These are phyloP conservation scores for Arenaria interpres DNA, from an alignment of 2,113 vertebrate species.

Conservation along the genomic window DNA sequence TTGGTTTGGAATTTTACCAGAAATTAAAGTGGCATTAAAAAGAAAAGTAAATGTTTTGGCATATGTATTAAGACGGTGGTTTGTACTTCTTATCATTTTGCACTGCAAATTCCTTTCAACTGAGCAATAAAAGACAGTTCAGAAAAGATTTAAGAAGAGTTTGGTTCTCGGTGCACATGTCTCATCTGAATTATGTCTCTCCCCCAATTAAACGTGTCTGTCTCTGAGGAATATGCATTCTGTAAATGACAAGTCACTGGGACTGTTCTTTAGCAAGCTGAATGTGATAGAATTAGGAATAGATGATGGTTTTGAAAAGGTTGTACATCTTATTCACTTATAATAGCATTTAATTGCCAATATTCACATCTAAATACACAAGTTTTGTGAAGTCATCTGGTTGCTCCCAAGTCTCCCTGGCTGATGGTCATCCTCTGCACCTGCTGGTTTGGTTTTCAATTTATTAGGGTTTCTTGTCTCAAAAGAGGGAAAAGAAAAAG, in stretches of 20 bases:
- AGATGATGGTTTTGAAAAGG: slow-evolving; percentile 20
- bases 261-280: slow-evolving; percentile 19
- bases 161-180: slow-evolving; percentile 20
- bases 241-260: neutral
- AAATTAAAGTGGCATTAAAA: slow-evolving; percentile 71
- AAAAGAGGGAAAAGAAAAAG: neutral
- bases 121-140: slow-evolving; percentile 32
- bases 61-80: slow-evolving; percentile 41
- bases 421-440: neutral
- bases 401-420: neutral
- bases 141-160: slow-evolving; percentile 3
- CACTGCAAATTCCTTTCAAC: slow-evolving; percentile 51
- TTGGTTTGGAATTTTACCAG: slow-evolving; percentile 70
- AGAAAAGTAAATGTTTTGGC: slow-evolving; percentile 60
- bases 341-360: neutral
- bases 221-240: slow-evolving; percentile 43
- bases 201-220: slow-evolving; percentile 42
- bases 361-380: neutral
- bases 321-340: neutral
- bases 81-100: slow-evolving; percentile 50
- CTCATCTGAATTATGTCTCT: slow-evolving; percentile 35
- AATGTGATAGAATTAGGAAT: slow-evolving; percentile 13
- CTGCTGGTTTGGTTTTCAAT: neutral
- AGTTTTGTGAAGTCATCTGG: neutral
- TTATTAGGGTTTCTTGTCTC: neutral